Conservation (phyloP, 2,888 invertebrate genomes). For the Caenorhabditis japonica region DNA sequence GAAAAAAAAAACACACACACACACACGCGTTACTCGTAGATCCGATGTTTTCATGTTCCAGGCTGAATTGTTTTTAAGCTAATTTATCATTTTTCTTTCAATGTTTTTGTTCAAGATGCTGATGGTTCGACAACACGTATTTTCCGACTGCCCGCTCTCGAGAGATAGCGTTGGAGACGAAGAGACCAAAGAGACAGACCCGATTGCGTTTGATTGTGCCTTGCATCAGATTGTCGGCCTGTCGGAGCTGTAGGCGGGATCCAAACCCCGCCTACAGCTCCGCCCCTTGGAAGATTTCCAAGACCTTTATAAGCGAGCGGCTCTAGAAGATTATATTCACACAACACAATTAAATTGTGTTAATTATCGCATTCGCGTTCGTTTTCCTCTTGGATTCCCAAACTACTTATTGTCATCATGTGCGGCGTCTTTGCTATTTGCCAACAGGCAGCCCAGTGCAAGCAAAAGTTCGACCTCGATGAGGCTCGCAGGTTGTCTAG, state of each 20-base stretch:
- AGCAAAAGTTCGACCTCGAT: slow-evolving; percentile 58
- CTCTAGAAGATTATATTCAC: slow-evolving; percentile 17
- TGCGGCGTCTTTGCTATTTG: slow-evolving; percentile 76
- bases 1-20: slow-evolving; percentile 27
- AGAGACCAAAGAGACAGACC: slow-evolving; percentile 11
- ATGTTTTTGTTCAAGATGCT: slow-evolving; percentile 35
- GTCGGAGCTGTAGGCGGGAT: not conserved
- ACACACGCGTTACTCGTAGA: too few species aligned
- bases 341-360: slow-evolving; percentile 15
- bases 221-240: slow-evolving; percentile 51
- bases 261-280: slow-evolving; percentile 23
- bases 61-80: slow-evolving; percentile 21
- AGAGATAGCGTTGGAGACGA: slow-evolving; percentile 9
- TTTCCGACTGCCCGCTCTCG: too few species aligned
- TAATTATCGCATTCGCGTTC: too few species aligned
- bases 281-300: slow-evolving; percentile 19
- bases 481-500: slow-evolving; percentile 65
- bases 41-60: slow-evolving; percentile 1
- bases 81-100: slow-evolving; percentile 46
- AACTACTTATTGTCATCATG: slow-evolving; percentile 59
- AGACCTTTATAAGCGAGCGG: slow-evolving; percentile 40
- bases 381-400: slow-evolving; percentile 39
- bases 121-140: slow-evolving; percentile 10
- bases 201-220: slow-evolving; percentile 46
- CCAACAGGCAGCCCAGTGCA: slow-evolving; percentile 58